phyloP scores from a whole-genome alignment of 2,888 invertebrate genomes.

The Spodoptera exigua region DNA sequence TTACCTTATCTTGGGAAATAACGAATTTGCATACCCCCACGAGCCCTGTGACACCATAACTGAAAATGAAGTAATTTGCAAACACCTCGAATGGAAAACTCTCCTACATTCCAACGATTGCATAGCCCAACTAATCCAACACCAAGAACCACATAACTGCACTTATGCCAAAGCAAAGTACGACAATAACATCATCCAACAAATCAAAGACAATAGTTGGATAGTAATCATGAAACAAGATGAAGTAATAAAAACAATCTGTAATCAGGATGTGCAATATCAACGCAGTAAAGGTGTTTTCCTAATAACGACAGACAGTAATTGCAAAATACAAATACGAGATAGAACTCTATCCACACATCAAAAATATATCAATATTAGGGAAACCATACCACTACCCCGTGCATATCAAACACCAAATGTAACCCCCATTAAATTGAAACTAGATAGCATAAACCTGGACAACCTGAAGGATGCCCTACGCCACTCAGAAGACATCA shows the following conservation, averaged over 20 bases:
- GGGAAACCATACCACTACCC: no score
- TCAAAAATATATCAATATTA: slow-evolving; percentile 38
- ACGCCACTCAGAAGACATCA: no score
- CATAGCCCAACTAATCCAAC: slow-evolving; percentile 54
- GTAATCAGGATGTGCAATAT: slow-evolving; percentile 50
- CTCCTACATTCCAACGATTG: slow-evolving; percentile 47
- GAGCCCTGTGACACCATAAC: slow-evolving; percentile 47
- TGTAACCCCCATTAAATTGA: no score
- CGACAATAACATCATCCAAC: slow-evolving; percentile 47
- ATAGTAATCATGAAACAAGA: slow-evolving; percentile 51
- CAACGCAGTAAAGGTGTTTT: slow-evolving; percentile 46
- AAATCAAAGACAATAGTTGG: slow-evolving; percentile 58
- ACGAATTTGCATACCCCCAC: slow-evolving; percentile 57
- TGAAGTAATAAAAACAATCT: slow-evolving; percentile 53
- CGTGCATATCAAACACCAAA: no score
- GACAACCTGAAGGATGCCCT: no score
- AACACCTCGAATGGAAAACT: slow-evolving; percentile 52
- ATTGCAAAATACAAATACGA: slow-evolving; percentile 40
- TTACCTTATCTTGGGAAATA: slow-evolving; percentile 54
- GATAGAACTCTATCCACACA: slow-evolving; percentile 41
- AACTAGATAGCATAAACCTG: no score
- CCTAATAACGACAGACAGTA: slow-evolving; percentile 43
- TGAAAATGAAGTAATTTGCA: slow-evolving; percentile 43
- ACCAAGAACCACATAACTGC: slow-evolving; percentile 54
- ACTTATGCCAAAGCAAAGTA: slow-evolving; percentile 37